phyloP scores from a whole-genome alignment of 2,797 vertebrate species.

The Spinus pinus region DNA sequence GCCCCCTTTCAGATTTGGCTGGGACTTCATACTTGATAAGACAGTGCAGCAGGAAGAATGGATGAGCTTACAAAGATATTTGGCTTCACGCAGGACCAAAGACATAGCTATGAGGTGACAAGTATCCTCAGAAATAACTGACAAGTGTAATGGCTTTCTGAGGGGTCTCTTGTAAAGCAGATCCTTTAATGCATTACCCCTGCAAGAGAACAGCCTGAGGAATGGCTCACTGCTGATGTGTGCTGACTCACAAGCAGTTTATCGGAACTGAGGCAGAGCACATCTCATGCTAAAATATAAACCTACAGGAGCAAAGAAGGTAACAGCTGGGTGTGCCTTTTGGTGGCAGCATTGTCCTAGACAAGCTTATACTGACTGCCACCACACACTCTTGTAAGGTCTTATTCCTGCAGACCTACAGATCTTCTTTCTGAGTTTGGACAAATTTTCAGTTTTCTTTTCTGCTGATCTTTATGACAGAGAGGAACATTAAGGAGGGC shows the following conservation, averaged over 20 bases:
- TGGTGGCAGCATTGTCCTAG: slow-evolving; percentile 60
- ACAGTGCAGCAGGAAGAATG: neutral
- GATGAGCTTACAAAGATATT: neutral
- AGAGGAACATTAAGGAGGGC: neutral
- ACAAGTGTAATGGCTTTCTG: neutral
- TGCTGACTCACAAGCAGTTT: neutral
- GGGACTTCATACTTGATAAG: neutral
- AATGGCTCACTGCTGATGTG: fast-evolving
- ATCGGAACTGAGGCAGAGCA: neutral
- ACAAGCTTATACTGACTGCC: neutral
- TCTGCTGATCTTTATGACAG: neutral
- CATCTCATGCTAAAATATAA: neutral
- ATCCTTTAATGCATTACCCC: neutral
- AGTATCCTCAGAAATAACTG: neutral
- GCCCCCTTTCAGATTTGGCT: neutral
- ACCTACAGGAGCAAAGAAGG: neutral
- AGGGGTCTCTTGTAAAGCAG: neutral
- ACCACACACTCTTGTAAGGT: neutral
- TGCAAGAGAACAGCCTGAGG: neutral
- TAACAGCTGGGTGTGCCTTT: slow-evolving; percentile 7
- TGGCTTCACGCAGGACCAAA: neutral
- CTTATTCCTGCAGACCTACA: neutral
- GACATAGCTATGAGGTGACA: neutral
- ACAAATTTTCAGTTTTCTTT: neutral
- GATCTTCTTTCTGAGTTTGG: neutral